phyloP scores from a whole-genome alignment of 2,113 vertebrate species.

The Chamaea fasciata region DNA sequence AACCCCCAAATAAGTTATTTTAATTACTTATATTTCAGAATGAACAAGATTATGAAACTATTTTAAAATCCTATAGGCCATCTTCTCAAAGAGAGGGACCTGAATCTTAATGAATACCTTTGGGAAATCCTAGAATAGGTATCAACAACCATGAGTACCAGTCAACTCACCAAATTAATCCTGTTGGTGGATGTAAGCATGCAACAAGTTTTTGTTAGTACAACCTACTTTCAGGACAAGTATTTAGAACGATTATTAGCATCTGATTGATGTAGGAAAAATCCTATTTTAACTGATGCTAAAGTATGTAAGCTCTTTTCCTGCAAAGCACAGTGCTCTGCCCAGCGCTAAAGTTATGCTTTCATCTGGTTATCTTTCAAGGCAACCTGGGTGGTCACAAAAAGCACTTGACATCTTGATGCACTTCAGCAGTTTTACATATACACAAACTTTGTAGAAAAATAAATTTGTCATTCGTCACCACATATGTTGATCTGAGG shows the following conservation, averaged over 20 bases:
- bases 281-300: constrained; percentile 5
- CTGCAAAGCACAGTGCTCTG: constrained; percentile 53
- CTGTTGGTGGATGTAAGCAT: neutral
- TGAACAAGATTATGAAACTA: neutral
- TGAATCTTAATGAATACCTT: neutral
- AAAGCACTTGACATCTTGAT: constrained; percentile 99
- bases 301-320: constrained; percentile 28
- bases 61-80: neutral
- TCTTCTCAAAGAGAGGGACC: neutral
- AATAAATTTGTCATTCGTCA: constrained; percentile 99
- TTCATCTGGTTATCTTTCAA: constrained; percentile 99
- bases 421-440: constrained; percentile 99
- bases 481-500: constrained; percentile 95
- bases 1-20: neutral
- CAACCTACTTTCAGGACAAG: constrained; percentile 40
- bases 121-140: neutral
- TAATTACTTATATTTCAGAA: neutral
- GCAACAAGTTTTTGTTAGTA: constrained; percentile 11
- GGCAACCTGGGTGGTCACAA: constrained; percentile 98
- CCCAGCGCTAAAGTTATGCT: constrained; percentile 85
- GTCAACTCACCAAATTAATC: neutral
- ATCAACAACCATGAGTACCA: neutral
- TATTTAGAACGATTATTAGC: constrained; percentile 61
- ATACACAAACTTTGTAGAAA: constrained; percentile 99
- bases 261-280: constrained; percentile 54